Evolutionary conservation across 2,113 vertebrate genomes (phyloP).

Genomic region (Chionis minor): DNA sequence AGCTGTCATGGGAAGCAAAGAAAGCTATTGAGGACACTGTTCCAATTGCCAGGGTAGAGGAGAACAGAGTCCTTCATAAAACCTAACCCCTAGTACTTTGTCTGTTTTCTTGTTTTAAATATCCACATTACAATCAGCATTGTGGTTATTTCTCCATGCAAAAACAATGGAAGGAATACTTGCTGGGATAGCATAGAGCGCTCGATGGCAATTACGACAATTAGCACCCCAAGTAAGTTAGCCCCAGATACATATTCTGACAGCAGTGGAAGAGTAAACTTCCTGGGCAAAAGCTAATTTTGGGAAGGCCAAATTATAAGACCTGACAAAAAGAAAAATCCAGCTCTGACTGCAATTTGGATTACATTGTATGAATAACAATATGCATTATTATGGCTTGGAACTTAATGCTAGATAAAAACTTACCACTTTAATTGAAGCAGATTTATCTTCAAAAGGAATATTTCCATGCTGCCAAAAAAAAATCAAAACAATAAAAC

Average conservation of each 20-base stretch:
- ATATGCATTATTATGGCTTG: background rate
- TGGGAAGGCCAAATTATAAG: background rate
- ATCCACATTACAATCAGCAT: background rate
- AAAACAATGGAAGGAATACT: background rate
- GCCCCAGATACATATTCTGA: background rate
- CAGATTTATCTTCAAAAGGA: conserved; percentile 84
- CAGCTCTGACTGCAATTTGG: background rate
- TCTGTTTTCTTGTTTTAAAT: background rate
- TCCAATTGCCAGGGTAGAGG: background rate
- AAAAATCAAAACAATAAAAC: conserved; percentile 1
- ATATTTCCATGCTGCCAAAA: conserved; percentile 91
- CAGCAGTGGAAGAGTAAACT: background rate
- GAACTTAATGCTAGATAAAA: background rate
- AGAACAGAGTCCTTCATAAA: background rate
- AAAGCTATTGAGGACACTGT: background rate
- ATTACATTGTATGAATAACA: background rate
- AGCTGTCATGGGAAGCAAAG: background rate
- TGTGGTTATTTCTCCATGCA: background rate
- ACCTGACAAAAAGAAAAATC: background rate
- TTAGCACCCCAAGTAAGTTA: background rate
- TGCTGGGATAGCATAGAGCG: background rate
- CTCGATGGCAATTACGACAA: background rate
- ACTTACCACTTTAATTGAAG: conserved; percentile 91
- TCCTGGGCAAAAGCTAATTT: background rate
- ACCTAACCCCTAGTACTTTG: background rate